A percentile compares a stretch with the other conserved stretches of the same genome.
phyloP scores from a whole-genome alignment of 2,797 vertebrate species.

The Serranus cabrilla region DNA sequence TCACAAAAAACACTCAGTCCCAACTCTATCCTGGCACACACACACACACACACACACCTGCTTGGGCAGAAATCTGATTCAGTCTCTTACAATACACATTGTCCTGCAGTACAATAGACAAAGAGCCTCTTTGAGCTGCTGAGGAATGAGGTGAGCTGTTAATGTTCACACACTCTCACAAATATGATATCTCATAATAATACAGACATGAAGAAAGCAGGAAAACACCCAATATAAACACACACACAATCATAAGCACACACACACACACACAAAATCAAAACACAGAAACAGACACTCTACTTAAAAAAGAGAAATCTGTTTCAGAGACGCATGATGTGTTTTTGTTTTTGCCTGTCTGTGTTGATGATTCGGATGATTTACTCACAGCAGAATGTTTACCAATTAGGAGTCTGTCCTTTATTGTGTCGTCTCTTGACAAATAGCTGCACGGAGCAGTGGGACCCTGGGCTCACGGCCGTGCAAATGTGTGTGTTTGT shows the following conservation, averaged over 20 bases:
- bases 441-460: constrained; percentile 47
- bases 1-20: constrained; percentile 38
- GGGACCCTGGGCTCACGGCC: constrained; percentile 24
- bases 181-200: constrained; percentile 48
- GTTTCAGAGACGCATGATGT: constrained; percentile 1
- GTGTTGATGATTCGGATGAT: constrained; percentile 43
- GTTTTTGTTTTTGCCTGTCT: constrained; percentile 55
- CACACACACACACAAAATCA: constrained; percentile 14
- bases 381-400: constrained; percentile 50
- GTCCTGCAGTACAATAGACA: constrained; percentile 77
- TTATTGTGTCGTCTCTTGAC: constrained; percentile 43
- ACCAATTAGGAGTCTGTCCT: constrained; percentile 50
- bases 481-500: constrained; percentile 1
- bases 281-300: constrained; percentile 17
- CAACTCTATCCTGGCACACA: constrained; percentile 36
- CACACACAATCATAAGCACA: not conserved
- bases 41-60: constrained; percentile 50
- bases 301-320: not conserved
- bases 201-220: constrained; percentile 12
- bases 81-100: constrained; percentile 70
- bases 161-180: constrained; percentile 53
- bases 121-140: constrained; percentile 71
- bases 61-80: constrained; percentile 72
- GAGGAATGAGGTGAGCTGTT: constrained; percentile 63
- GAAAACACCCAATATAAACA: constrained; percentile 26